Evolutionary conservation across 1,140 invertebrate genomes (phyloP).

Genomic region (Drosophila kanapiae): DNA sequence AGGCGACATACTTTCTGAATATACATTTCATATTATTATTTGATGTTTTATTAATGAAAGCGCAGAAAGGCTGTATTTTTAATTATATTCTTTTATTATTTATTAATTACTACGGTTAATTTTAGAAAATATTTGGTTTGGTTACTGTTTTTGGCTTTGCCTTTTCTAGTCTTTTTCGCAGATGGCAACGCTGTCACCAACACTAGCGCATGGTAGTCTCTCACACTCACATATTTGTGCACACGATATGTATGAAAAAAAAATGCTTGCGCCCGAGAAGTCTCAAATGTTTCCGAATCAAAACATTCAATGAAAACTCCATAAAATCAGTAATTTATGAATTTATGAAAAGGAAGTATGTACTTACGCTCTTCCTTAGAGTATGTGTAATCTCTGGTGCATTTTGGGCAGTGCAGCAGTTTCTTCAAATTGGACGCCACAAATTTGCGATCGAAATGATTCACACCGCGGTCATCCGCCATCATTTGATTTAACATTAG

Average conservation of each 20-base stretch:
- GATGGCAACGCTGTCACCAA: conserved; percentile 8
- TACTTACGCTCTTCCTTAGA: conserved; percentile 15
- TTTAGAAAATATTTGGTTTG: not conserved
- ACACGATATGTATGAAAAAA: not conserved
- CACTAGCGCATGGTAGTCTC: not conserved
- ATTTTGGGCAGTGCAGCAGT: conserved; percentile 63
- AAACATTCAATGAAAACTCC: not conserved
- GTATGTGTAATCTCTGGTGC: conserved; percentile 31
- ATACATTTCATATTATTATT: too few relatives aligned
- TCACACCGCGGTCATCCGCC: conserved; percentile 32
- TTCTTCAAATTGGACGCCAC: conserved; percentile 57
- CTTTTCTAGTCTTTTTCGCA: not conserved
- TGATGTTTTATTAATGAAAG: too few relatives aligned
- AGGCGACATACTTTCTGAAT: too few relatives aligned
- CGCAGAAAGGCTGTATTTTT: not conserved
- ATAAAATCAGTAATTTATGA: not conserved
- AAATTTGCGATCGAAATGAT: conserved; percentile 70
- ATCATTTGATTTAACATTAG: conserved; percentile 15
- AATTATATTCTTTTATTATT: too few relatives aligned
- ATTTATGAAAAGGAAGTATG: not conserved
- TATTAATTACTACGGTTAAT: not conserved
- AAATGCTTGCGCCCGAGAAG: not conserved
- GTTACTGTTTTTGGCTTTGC: not conserved
- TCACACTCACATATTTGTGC: not conserved
- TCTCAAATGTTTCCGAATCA: not conserved